Percentiles rank a stretch among this genome's conserved stretches.
Evolutionary conservation across 2,797 vertebrate genomes (phyloP).

Genomic region (Protosalanx chinensis): DNA sequence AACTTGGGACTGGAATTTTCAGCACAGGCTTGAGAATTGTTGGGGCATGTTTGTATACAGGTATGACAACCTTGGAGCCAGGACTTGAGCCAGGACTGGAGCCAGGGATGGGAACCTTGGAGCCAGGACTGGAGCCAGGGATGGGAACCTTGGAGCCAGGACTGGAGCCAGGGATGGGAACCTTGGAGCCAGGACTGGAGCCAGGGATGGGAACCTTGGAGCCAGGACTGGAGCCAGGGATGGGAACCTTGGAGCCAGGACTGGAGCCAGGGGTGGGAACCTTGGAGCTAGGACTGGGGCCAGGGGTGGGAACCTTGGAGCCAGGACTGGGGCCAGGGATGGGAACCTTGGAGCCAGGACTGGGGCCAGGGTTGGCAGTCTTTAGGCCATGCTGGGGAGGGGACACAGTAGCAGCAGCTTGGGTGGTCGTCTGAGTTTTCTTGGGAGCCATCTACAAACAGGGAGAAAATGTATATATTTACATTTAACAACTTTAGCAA

Average conservation of each 20-base stretch:
- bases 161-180: not conserved
- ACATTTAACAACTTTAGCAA: not conserved
- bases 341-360: not conserved
- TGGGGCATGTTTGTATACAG: not conserved
- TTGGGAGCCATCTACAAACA: slow-evolving; percentile 27
- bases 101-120: not conserved
- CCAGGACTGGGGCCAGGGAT: not conserved
- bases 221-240: not conserved
- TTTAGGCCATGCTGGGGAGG: not conserved
- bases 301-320: too few relatives aligned
- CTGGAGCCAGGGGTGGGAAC: not conserved
- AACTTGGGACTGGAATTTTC: not conserved
- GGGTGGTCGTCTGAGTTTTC: slow-evolving; percentile 12
- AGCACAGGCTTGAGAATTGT: not conserved
- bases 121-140: too few relatives aligned
- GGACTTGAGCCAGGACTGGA: not conserved
- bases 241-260: not conserved
- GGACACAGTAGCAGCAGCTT: slow-evolving; percentile 3
- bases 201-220: too few relatives aligned
- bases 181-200: not conserved
- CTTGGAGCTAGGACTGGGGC: too few relatives aligned
- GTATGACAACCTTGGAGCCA: too few relatives aligned
- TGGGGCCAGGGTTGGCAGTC: not conserved
- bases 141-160: not conserved
- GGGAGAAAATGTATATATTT: not conserved